Percentiles rank a stretch among this genome's conserved stretches.
These are phyloP conservation scores for Pseudomyrmex cubaensis DNA, from an alignment of 1,140 invertebrate genomes.

Conservation along the genomic window DNA sequence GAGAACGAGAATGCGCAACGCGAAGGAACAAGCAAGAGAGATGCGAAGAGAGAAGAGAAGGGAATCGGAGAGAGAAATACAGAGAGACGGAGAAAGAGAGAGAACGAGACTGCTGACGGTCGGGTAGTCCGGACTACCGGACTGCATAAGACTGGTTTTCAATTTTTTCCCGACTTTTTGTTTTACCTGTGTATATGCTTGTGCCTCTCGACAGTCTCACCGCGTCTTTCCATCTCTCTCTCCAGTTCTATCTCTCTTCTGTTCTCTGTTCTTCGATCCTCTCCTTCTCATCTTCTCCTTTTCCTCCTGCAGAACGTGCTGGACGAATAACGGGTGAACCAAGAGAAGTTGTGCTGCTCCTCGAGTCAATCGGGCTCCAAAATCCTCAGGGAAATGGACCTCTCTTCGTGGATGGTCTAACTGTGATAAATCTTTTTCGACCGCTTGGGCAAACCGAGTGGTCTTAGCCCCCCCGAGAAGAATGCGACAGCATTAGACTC, in stretches of 20 bases:
- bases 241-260: neutral
- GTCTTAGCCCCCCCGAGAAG: conserved; percentile 22
- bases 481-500: conserved; percentile 12
- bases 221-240: conserved; percentile 42
- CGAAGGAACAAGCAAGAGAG: neutral
- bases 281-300: conserved; percentile 3
- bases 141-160: conserved; percentile 82
- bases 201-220: conserved; percentile 33
- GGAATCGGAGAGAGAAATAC: conserved; percentile 56
- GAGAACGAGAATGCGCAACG: conserved; percentile 1
- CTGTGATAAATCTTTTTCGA: conserved; percentile 27
- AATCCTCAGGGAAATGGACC: conserved; percentile 37
- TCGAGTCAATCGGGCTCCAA: conserved; percentile 22
- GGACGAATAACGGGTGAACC: conserved; percentile 44
- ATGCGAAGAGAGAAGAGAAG: conserved; percentile 12
- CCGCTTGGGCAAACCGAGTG: neutral
- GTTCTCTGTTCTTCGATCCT: conserved; percentile 32
- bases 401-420: conserved; percentile 48
- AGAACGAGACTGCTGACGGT: conserved; percentile 72
- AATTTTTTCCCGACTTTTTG: conserved; percentile 81
- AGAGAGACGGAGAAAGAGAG: conserved; percentile 64
- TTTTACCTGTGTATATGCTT: conserved; percentile 68
- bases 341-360: conserved; percentile 5
- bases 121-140: conserved; percentile 72
- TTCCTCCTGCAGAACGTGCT: conserved; percentile 47